These are phyloP conservation scores for Cyprinodon variegatus DNA, from an alignment of 2,113 vertebrate genomes.

Conservation along the genomic window DNA sequence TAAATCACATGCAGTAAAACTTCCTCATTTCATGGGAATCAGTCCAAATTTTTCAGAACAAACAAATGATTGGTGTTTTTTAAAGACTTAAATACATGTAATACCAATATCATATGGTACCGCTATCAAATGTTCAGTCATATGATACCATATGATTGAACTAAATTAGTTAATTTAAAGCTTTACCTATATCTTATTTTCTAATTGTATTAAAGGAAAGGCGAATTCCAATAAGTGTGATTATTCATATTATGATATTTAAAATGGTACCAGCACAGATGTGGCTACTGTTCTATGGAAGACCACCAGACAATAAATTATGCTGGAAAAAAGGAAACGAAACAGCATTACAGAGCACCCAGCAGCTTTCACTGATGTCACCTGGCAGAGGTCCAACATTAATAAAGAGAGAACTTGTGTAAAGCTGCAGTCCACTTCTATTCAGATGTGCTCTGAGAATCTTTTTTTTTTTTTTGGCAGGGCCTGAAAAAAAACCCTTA, in stretches of 20 bases:
- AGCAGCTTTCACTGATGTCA: conserved; percentile 64
- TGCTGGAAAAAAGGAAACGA: conserved; percentile 40
- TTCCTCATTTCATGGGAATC: too few species aligned
- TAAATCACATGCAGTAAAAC: too few species aligned
- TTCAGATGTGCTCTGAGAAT: conserved; percentile 73
- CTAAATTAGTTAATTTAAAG: background rate
- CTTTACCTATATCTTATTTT: background rate
- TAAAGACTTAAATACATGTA: too few species aligned
- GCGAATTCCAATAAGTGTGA: background rate
- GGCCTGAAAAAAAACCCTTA: conserved; percentile 74
- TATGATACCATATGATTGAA: too few species aligned
- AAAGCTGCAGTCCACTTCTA: conserved; percentile 61
- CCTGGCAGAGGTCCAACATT: conserved; percentile 64
- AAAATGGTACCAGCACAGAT: conserved; percentile 1
- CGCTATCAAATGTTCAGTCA: too few species aligned
- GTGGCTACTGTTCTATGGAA: conserved; percentile 26
- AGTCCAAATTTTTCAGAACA: too few species aligned
- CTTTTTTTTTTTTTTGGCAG: conserved; percentile 57
- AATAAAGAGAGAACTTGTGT: conserved; percentile 69
- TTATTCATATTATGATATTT: background rate
- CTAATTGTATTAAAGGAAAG: background rate
- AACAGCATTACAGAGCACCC: conserved; percentile 35
- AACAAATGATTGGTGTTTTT: too few species aligned
- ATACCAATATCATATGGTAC: too few species aligned
- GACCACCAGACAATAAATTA: conserved; percentile 31